phyloP scores from a whole-genome alignment of 1,140 invertebrate genomes.

The Lepidostoma basale region DNA sequence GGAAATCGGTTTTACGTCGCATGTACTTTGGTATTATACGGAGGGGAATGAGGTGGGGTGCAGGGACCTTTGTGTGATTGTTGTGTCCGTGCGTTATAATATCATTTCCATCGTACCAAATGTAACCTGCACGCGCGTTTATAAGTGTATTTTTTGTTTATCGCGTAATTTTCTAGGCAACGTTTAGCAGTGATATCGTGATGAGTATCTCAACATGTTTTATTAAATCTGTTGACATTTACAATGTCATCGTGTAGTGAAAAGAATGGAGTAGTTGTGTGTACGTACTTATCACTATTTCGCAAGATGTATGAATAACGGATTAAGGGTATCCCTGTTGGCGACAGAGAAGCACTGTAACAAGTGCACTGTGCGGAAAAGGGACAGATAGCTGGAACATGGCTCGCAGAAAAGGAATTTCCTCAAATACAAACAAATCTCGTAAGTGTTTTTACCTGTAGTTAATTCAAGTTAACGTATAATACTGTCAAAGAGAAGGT shows the following conservation, averaged over 20 bases:
- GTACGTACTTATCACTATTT: slow-evolving; percentile 45
- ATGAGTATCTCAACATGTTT: slow-evolving; percentile 29
- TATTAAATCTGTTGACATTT: slow-evolving; percentile 30
- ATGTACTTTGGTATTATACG: background rate
- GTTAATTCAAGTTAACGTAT: too few relatives aligned
- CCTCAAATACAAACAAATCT: slow-evolving; percentile 39
- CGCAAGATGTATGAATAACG: slow-evolving; percentile 53
- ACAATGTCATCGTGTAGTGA: slow-evolving; percentile 38
- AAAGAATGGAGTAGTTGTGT: slow-evolving; percentile 37
- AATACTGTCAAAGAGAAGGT: too few relatives aligned
- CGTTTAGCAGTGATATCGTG: slow-evolving; percentile 24
- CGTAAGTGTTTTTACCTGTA: slow-evolving; percentile 34
- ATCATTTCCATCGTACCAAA: slow-evolving; percentile 41
- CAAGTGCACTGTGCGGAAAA: slow-evolving; percentile 39
- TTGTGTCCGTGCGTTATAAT: slow-evolving; percentile 37
- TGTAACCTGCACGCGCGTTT: slow-evolving; percentile 39
- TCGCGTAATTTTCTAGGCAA: slow-evolving; percentile 26
- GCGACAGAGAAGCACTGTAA: slow-evolving; percentile 36
- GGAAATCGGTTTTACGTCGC: slow-evolving; percentile 35
- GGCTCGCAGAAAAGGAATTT: slow-evolving; percentile 43
- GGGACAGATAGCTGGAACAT: slow-evolving; percentile 42
- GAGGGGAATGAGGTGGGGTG: slow-evolving; percentile 23
- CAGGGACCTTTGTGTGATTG: slow-evolving; percentile 36
- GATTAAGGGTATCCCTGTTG: slow-evolving; percentile 51
- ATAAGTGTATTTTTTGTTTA: slow-evolving; percentile 39